Conservation (phyloP, 2,797 vertebrate species). For the Cyprinodon diabolis region DNA sequence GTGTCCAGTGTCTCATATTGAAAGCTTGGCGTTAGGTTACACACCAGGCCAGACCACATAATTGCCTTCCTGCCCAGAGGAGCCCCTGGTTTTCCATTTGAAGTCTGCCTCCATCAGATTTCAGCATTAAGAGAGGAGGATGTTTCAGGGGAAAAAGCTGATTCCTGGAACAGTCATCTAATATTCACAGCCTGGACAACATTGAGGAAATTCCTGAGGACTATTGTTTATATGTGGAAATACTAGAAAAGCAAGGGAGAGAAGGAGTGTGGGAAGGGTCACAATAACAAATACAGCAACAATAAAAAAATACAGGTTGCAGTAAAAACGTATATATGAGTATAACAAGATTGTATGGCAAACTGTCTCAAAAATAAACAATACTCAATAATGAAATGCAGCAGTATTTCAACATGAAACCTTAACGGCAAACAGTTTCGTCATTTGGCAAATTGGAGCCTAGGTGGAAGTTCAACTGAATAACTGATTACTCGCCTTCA, state of each 20-base stretch:
- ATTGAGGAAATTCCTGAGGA: constrained; percentile 37
- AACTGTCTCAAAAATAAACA: not conserved
- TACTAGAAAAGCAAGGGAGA: not conserved
- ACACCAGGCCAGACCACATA: constrained; percentile 64
- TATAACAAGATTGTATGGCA: not conserved
- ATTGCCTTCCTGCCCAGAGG: constrained; percentile 67
- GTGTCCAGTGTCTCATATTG: constrained; percentile 33
- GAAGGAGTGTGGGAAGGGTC: not conserved
- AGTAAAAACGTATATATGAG: not conserved
- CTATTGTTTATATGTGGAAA: constrained; percentile 17
- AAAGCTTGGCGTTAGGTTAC: constrained; percentile 64
- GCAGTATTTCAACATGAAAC: not conserved
- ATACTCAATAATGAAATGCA: too few species aligned
- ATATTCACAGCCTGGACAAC: constrained; percentile 20
- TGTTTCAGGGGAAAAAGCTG: constrained; percentile 30
- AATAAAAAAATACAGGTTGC: not conserved
- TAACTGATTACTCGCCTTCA: too few species aligned
- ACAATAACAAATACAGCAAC: not conserved
- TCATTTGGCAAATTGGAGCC: not conserved
- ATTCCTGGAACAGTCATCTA: constrained; percentile 57
- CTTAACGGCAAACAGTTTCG: not conserved
- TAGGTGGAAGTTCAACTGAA: too few species aligned
- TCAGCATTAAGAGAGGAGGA: constrained; percentile 49
- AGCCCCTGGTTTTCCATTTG: constrained; percentile 70
- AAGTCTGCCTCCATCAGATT: constrained; percentile 69